These are phyloP conservation scores for Meloidogyne chitwoodi DNA, from an alignment of 1,140 invertebrate species.

Conservation along the genomic window DNA sequence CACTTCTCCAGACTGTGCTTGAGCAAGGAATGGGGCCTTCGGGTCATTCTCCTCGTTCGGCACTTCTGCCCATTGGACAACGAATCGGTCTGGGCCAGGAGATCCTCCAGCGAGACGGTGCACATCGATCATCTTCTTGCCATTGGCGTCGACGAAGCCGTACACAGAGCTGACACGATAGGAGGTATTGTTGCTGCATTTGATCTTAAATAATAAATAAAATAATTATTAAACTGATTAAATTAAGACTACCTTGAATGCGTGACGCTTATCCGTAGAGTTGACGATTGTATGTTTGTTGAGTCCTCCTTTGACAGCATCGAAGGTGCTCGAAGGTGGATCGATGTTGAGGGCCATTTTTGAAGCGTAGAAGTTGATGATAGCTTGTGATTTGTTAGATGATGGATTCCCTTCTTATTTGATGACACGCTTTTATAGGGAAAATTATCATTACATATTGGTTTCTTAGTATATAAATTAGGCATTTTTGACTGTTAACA, in stretches of 20 bases:
- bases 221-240: background rate
- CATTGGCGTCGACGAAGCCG: slow-evolving; percentile 39
- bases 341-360: slow-evolving; percentile 28
- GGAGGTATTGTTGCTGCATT: slow-evolving; percentile 41
- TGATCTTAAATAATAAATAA: slow-evolving; percentile 8
- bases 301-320: slow-evolving; percentile 21
- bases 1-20: slow-evolving; percentile 43
- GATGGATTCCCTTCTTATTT: no score
- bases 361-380: background rate
- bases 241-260: slow-evolving; percentile 29
- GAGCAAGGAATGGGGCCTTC: slow-evolving; percentile 44
- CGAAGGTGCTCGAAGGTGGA: slow-evolving; percentile 25
- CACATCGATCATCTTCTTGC: slow-evolving; percentile 31
- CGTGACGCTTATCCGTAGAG: slow-evolving; percentile 28
- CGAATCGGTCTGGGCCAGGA: slow-evolving; percentile 45
- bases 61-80: slow-evolving; percentile 47
- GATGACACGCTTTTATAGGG: no score
- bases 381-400: background rate
- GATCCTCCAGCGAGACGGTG: slow-evolving; percentile 31
- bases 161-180: slow-evolving; percentile 45
- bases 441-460: no score
- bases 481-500: no score
- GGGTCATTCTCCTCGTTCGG: slow-evolving; percentile 44
- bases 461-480: no score
- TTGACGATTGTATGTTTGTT: slow-evolving; percentile 37